A percentile compares a stretch with the other conserved stretches of the same genome.
Evolutionary conservation across 2,888 invertebrate species (phyloP).

Genomic region (Oligia fasciuncula): DNA sequence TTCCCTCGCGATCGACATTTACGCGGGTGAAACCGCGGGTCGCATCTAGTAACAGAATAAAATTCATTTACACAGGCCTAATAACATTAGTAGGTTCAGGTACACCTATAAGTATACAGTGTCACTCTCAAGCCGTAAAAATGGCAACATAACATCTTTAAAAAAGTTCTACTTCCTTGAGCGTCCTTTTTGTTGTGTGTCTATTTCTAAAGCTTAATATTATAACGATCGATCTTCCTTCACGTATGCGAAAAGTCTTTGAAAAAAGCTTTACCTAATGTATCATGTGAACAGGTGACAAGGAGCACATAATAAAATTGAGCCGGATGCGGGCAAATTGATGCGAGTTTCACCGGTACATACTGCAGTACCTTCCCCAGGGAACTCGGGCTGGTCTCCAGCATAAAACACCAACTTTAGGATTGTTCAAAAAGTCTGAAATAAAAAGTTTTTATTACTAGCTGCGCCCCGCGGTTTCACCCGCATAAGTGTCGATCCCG

Average conservation of each 20-base stretch:
- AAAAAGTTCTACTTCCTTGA: background rate
- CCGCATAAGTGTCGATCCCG: no score
- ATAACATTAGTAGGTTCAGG: background rate
- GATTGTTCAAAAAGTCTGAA: no score
- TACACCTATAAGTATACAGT: background rate
- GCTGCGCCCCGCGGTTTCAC: no score
- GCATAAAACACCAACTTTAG: slow-evolving; percentile 39
- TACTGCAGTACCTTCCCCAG: background rate
- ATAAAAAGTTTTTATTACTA: no score
- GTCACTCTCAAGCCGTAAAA: background rate
- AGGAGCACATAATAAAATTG: background rate
- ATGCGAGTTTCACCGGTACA: background rate
- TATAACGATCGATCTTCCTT: slow-evolving; percentile 26
- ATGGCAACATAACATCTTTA: background rate
- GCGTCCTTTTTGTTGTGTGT: no score
- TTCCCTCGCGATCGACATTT: no score
- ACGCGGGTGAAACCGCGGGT: no score
- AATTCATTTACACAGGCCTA: background rate
- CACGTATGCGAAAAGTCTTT: slow-evolving; percentile 18
- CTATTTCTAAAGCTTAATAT: slow-evolving; percentile 1
- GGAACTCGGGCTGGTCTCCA: background rate
- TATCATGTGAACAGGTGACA: slow-evolving; percentile 35
- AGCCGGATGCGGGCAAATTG: slow-evolving; percentile 10
- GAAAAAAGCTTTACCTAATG: slow-evolving; percentile 37
- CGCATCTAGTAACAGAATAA: background rate